Evolutionary conservation across 2,888 invertebrate species (phyloP).

Genomic region (Nemapogon koenigi): DNA sequence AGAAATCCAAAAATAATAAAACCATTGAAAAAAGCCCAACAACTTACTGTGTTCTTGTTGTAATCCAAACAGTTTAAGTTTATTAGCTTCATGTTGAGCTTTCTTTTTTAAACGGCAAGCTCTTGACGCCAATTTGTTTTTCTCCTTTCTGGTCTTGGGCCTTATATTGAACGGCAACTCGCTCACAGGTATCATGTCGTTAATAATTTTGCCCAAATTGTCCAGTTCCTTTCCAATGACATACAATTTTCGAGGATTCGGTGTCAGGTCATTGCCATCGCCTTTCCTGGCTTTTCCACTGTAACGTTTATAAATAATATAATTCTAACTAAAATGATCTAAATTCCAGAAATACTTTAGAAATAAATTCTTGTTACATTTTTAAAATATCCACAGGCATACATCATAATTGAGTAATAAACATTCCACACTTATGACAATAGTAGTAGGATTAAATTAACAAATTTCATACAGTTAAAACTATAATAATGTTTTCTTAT

Average conservation of each 20-base stretch:
- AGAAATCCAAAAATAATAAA: no score
- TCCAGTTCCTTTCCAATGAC: constrained; percentile 92
- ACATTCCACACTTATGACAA: not conserved
- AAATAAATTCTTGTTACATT: no score
- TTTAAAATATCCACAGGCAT: not conserved
- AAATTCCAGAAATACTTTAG: no score
- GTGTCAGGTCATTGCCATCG: constrained; percentile 96
- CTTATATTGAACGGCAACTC: constrained; percentile 89
- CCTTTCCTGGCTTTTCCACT: constrained; percentile 90
- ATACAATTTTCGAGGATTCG: constrained; percentile 90
- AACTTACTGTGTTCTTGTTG: constrained; percentile 95
- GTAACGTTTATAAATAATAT: not conserved
- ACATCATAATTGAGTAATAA: not conserved
- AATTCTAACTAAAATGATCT: not conserved
- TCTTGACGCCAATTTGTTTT: constrained; percentile 96
- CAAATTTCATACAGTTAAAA: no score
- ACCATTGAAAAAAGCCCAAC: no score
- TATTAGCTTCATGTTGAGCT: constrained; percentile 98
- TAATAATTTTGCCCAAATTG: constrained; percentile 88
- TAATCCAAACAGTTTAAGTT: constrained; percentile 91
- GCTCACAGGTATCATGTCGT: constrained; percentile 94
- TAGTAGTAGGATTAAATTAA: no score
- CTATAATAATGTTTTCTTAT: no score
- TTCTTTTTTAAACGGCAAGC: constrained; percentile 98
- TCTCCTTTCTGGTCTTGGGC: constrained; percentile 95